These are phyloP conservation scores for Nylanderia fulva DNA, from an alignment of 1,140 invertebrate genomes.

Conservation along the genomic window DNA sequence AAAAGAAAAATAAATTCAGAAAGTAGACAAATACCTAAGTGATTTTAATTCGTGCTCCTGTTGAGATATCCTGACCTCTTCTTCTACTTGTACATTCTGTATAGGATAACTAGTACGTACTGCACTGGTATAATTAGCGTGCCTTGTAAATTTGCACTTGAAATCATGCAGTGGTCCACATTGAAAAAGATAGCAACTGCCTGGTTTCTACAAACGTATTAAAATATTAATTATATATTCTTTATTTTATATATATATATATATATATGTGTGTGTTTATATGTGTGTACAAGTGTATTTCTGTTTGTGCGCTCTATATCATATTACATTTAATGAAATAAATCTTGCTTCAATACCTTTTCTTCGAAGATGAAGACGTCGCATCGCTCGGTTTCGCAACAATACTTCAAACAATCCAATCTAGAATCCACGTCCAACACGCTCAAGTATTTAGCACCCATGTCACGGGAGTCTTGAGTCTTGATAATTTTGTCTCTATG, in stretches of 20 bases:
- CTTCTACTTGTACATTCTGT: slow-evolving; percentile 88
- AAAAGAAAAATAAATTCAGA: neutral
- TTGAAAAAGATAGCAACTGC: slow-evolving; percentile 96
- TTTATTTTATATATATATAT: neutral
- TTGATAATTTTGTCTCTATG: slow-evolving; percentile 96
- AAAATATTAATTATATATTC: neutral
- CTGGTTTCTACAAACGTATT: slow-evolving; percentile 88
- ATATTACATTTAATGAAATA: too few relatives aligned
- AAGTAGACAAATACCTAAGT: slow-evolving; percentile 87
- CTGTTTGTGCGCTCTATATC: neutral
- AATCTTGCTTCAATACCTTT: too few relatives aligned
- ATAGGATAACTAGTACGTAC: slow-evolving; percentile 88
- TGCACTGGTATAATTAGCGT: slow-evolving; percentile 95
- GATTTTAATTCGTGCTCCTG: slow-evolving; percentile 93
- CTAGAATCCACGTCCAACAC: slow-evolving; percentile 92
- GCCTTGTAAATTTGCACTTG: slow-evolving; percentile 96
- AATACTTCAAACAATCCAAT: slow-evolving; percentile 93
- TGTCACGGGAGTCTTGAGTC: slow-evolving; percentile 93
- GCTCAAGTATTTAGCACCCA: slow-evolving; percentile 96
- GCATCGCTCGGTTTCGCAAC: slow-evolving; percentile 94
- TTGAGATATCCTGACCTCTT: slow-evolving; percentile 90
- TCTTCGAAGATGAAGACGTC: slow-evolving; percentile 97
- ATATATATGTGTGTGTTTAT: neutral
- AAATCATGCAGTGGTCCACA: slow-evolving; percentile 95
- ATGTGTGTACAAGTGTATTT: neutral